Base-by-base conservation (phyloP, 2,888 invertebrate species). In the Furcula furcula region DNA sequence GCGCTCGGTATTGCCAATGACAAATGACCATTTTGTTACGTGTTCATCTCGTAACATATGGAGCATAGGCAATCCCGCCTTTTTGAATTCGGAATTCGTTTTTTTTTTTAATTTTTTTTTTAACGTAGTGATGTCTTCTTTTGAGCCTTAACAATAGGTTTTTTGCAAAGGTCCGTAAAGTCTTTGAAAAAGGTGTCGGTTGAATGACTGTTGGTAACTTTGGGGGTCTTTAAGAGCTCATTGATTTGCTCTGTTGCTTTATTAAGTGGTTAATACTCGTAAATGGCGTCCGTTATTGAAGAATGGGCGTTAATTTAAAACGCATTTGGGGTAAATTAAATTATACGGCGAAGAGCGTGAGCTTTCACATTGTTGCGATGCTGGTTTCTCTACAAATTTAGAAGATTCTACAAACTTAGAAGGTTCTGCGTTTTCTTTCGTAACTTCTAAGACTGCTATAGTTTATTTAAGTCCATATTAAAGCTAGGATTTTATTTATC, bases 1-100 rank as follows among this genome's bases (percentile, higher is more conserved):
- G 65, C 63, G 44, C 54, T 52, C 65, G 65, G 59, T 60, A 65
- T 58, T 50, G 47, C 64, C 69, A 73, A 79, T 87, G 88, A 87
- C 85, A 83, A 86, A 88, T 87, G 81, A 78, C 79, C 76, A 61
- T 68, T 67, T 69, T 61, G 72, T 73, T 77, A 82, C 80, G 69
- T 76, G 76, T 81, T 83, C 81, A 87, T 85, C 84, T 76, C 59
- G 71, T 77, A 82, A 67, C 86, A 84, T 84, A 82, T 84, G 85
- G 84, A 70, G 71, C 59, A 80, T 78, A 81, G 75, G 77, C 73
- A 70, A 74, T 47, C 74, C 78, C 73, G 67, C 70, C 70, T 70
- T 71, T 65, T 56, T 58, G 58, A 50, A 57, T 76, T 81, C 69
- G 56, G 82, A 76, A 75, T 83, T 70, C 31, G 61, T 75, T 74